Evolutionary conservation across 1,140 invertebrate genomes (phyloP), one percentile per base, ranked within the genome.

Genomic region (Bombus superbus): DNA sequence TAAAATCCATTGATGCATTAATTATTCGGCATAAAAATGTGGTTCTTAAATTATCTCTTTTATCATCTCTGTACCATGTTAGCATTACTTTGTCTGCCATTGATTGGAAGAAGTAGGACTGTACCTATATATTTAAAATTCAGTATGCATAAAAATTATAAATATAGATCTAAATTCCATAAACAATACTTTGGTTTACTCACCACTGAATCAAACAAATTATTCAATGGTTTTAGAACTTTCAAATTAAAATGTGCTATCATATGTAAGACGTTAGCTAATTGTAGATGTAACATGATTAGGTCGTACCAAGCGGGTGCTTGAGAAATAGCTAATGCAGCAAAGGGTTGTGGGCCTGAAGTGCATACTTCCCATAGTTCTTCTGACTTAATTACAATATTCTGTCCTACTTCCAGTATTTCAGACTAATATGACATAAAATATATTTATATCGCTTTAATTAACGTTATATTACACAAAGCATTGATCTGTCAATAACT

Each of bases 201-300:
- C 93, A 97, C 96, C 93, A 96, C 95, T 40, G 96, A 95, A 92
- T 98, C 98, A 91, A 98, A 99, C 9, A 99, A 94, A 88, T 96
- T 96, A 92, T 96, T 96, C 88, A 98, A 93, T 47, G 98, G 96
- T 93, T 97, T 98, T 47, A 96, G 93, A 83, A 96, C 95, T 93
- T 97, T 98, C 57, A 99, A 93, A 88, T 96, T 97, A 91, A 99
- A 98, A 73, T 96, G 95, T 22, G 97, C 96, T 83, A 98, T 96
- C 92, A 98, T 97, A 85, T 97, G 96, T 69, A 99, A 95, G 2
- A 97, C 96, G 74, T 97, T 95, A 18, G 97, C 96, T 18, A 99
- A 94, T 94, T 98, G 97, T 86, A 97, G 97, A 93, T 98, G 98
- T 83, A 98, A 95, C 88, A 97, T 96, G 6, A 99, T 93, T 81